Evolutionary conservation across 2,797 vertebrate species (phyloP).

Genomic region (Monodelphis domestica): DNA sequence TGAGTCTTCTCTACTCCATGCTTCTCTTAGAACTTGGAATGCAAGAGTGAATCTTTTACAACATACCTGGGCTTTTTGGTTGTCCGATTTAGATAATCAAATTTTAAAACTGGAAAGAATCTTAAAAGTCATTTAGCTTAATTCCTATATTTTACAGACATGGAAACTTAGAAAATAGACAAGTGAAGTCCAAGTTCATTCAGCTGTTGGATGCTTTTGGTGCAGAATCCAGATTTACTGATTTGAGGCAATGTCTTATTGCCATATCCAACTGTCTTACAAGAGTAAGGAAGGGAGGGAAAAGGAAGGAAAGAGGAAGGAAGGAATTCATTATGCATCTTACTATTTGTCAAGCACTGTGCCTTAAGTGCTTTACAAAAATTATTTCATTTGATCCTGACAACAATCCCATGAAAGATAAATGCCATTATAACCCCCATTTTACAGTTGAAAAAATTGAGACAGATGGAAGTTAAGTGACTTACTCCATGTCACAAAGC

Average conservation of each 20-base stretch:
- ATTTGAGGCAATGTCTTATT: neutral
- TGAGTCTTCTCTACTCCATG: neutral
- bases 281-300: neutral
- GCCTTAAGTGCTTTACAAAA: too few species aligned
- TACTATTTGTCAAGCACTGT: too few species aligned
- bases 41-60: neutral
- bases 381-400: too few species aligned
- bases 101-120: neutral
- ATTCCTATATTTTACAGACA: neutral
- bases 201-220: neutral
- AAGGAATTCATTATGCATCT: too few species aligned
- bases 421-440: too few species aligned
- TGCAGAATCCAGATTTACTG: neutral
- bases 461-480: too few species aligned
- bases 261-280: too few species aligned
- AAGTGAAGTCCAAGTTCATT: neutral
- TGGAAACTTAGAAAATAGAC: neutral
- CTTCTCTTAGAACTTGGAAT: neutral
- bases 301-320: too few species aligned
- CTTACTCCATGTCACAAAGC: too few species aligned
- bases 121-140: neutral
- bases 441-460: too few species aligned
- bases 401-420: too few species aligned
- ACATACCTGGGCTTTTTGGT: neutral
- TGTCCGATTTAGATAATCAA: neutral